A percentile compares a stretch with the other conserved stretches of the same genome.
Conservation (phyloP, 2,113 vertebrate genomes). For the human (Homo sapiens) region GRCh38 chr12:62027501-62028000, state of each 20-base stretch:
- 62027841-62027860: not conserved
- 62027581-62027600: not conserved
- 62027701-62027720: not conserved
- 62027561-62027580: not conserved
- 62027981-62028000: not conserved
- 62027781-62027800: not conserved
- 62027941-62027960: not conserved
- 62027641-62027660: not conserved
- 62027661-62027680: not conserved
- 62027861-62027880: not conserved
- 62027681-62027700: not conserved
- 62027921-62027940: not conserved
- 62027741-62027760: not conserved
- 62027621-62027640: not conserved
- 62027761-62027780: not conserved
- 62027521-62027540: not conserved
- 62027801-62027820: not conserved
- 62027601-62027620: not conserved
- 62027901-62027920: not conserved
- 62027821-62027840: not conserved
- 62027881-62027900: not conserved
- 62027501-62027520: not conserved
- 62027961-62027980: not conserved
- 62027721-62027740: not conserved
- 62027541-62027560: constrained; percentile 41